Conservation (phyloP, 2,113 vertebrate genomes). For the Anas platyrhynchos region DNA sequence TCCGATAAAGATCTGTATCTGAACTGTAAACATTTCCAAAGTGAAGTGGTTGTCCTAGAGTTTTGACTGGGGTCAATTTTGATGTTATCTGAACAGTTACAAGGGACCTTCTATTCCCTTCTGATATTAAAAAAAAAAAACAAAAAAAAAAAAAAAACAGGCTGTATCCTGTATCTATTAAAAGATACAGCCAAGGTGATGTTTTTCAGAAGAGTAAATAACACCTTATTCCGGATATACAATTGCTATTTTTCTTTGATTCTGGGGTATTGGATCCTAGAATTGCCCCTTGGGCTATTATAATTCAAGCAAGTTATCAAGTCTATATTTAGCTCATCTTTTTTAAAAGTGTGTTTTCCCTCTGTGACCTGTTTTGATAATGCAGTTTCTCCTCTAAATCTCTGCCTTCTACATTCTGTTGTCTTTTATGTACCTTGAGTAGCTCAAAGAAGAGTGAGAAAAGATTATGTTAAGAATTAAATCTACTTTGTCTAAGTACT, state of each 20-base stretch:
- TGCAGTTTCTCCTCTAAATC: not conserved
- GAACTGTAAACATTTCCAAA: not conserved
- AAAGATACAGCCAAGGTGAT: not conserved
- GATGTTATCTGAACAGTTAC: not conserved
- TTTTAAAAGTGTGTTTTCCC: not conserved
- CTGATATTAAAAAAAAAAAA: not conserved
- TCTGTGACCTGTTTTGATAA: not conserved
- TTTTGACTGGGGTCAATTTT: not conserved
- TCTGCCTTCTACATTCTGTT: not conserved
- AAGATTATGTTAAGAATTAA: constrained; percentile 15
- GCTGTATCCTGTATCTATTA: not conserved
- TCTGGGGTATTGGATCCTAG: not conserved
- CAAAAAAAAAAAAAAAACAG: too few species aligned
- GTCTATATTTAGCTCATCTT: not conserved
- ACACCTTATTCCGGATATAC: not conserved
- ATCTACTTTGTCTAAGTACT: constrained; percentile 16
- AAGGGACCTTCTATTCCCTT: not conserved
- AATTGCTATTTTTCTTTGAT: not conserved
- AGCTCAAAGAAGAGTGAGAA: not conserved
- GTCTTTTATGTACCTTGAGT: constrained; percentile 10
- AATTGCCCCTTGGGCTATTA: not conserved
- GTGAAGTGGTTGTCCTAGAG: not conserved
- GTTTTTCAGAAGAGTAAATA: not conserved
- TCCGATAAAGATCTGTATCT: not conserved
- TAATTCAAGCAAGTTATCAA: not conserved